These are phyloP conservation scores for Hoplodrina blanda DNA, from an alignment of 2,888 invertebrate species.

Conservation along the genomic window DNA sequence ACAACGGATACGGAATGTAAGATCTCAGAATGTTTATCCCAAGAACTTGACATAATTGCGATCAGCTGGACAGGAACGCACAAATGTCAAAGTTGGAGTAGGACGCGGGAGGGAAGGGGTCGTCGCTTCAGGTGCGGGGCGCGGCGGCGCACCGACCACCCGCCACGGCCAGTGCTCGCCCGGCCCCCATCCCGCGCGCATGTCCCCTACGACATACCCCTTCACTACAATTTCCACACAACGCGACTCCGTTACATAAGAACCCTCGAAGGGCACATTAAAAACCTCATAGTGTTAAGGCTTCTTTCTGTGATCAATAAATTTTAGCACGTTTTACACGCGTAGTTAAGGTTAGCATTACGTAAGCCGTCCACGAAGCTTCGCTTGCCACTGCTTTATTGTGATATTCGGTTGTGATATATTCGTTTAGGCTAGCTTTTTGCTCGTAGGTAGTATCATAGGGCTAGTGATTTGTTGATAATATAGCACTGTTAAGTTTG, in stretches of 20 bases:
- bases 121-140: constrained; percentile 59
- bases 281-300: constrained; percentile 85
- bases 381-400: constrained; percentile 89
- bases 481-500: constrained; percentile 51
- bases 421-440: constrained; percentile 87
- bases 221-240: constrained; percentile 79
- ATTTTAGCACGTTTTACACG: constrained; percentile 88
- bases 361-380: constrained; percentile 90
- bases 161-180: constrained; percentile 84
- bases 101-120: constrained; percentile 53
- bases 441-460: constrained; percentile 79
- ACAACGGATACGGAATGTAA: constrained; percentile 19
- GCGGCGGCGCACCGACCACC: constrained; percentile 67
- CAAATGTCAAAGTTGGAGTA: constrained; percentile 68
- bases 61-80: constrained; percentile 69
- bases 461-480: constrained; percentile 54
- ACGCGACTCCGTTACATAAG: constrained; percentile 88
- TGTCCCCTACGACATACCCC: constrained; percentile 80
- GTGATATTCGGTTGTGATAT: constrained; percentile 90
- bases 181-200: constrained; percentile 85
- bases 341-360: constrained; percentile 86
- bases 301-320: constrained; percentile 89
- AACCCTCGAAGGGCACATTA: constrained; percentile 76
- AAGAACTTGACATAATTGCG: constrained; percentile 62
- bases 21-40: constrained; percentile 31